Evolutionary conservation across 64 coral and sea anemone species (phyloP), one percentile per base, ranked within the genome.

Genomic region (Astreopora myriophthalma): DNA sequence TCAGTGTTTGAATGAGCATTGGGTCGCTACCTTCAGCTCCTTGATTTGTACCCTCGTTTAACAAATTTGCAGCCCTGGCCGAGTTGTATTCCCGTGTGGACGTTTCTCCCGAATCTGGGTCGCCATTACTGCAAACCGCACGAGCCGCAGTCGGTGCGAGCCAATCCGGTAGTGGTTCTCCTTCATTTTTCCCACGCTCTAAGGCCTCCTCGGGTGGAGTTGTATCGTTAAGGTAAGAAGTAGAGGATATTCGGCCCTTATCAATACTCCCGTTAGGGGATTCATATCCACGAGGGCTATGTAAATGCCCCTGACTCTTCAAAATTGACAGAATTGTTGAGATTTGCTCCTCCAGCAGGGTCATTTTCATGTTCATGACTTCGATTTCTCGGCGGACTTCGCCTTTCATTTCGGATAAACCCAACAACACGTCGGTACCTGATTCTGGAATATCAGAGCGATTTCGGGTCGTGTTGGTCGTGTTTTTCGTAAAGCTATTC

Each of bases 341-440:
- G 14, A 99, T 94, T 40, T 99, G 94, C 6, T 93, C 86, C 83
- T 99, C 97, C 11, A 99, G 81, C 46, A 96, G 97, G 4, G 86
- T 96, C 97, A 99, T 99, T 70, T 99, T 99, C 75, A 87, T 90
- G 34, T 93, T 93, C 97, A 99, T 99, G n/a, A 93, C 74, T 72
- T 99, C 97, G 75, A 99, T 99, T 85, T 99, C 94, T 27, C 94
- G 90, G 30, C 97, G 80, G 5, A 99, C 97, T 48, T 99, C 97
- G 27, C 94, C 94, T 85, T 99, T 99, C 97, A 99, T 99, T 93
- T 95, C 97, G 10, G 87, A 90, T 31, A 99, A 74, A 34, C 95
- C 93, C n/a, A 92, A 81, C 1, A 96, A 57, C 6, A 96, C 95
- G 35, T 96, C 95, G 38, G 86, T 87, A 33, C 79, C 71, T 19